Conservation (phyloP, 2,797 vertebrate genomes). For the Spheniscus humboldti region DNA sequence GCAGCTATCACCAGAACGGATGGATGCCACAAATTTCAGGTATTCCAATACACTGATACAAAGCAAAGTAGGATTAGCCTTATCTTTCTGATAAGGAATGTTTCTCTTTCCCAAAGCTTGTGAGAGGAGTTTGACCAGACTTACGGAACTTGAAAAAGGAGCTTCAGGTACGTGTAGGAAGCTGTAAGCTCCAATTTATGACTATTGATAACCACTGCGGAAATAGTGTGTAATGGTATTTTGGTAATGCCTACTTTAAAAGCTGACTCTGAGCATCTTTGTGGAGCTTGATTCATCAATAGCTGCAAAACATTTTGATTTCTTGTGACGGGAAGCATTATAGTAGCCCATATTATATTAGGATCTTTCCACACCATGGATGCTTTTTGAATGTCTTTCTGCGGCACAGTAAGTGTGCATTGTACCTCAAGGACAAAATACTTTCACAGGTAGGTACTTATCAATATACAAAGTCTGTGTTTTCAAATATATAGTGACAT, state of each 20-base stretch:
- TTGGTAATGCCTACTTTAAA: neutral
- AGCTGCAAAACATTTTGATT: neutral
- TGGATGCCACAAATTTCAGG: neutral
- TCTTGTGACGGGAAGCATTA: neutral
- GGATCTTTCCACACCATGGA: neutral
- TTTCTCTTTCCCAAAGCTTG: neutral
- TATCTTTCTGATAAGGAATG: neutral
- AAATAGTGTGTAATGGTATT: neutral
- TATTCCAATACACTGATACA: neutral
- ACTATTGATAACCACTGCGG: neutral
- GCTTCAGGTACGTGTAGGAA: neutral
- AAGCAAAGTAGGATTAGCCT: neutral
- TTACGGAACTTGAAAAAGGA: neutral
- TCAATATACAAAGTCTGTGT: neutral
- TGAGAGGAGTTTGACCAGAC: neutral
- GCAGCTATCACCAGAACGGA: neutral
- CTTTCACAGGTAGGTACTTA: neutral
- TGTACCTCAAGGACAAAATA: neutral
- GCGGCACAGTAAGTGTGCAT: neutral
- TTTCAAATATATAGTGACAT: neutral
- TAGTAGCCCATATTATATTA: neutral
- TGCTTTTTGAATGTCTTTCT: neutral
- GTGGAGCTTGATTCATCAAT: neutral
- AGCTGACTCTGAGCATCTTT: neutral
- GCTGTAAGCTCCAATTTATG: neutral